These are phyloP conservation scores for Diaperis boleti DNA, from an alignment of 2,888 invertebrate genomes.

Conservation along the genomic window DNA sequence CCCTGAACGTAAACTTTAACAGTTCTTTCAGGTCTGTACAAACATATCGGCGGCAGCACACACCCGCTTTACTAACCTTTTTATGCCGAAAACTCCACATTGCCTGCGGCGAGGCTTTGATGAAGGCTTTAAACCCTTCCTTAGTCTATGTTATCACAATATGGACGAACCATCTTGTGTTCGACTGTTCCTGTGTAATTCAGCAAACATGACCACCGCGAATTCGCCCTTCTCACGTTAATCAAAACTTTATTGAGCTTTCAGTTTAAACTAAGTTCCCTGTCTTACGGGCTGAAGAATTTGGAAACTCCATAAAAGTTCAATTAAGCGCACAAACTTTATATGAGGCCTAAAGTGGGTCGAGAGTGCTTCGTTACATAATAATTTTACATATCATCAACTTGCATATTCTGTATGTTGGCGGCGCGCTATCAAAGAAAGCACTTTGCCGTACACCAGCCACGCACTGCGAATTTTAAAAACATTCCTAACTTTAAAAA, in stretches of 20 bases:
- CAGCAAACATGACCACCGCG: conserved; percentile 23
- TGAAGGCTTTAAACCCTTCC: conserved; percentile 25
- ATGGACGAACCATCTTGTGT: conserved; percentile 27
- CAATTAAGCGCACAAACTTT: conserved; percentile 33
- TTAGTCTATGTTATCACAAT: conserved; percentile 27
- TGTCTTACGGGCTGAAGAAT: conserved; percentile 9
- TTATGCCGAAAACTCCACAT: conserved; percentile 32
- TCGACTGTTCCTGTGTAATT: conserved; percentile 32
- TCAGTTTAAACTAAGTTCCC: conserved; percentile 10
- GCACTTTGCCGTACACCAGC: conserved; percentile 25
- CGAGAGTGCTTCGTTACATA: conserved; percentile 39
- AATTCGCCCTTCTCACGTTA: neutral
- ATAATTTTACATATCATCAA: conserved; percentile 42
- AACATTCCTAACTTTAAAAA: conserved; percentile 28
- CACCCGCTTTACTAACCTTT: conserved; percentile 32
- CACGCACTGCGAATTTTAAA: conserved; percentile 40
- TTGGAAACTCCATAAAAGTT: conserved; percentile 35
- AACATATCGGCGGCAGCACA: conserved; percentile 43
- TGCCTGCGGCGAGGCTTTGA: conserved; percentile 34
- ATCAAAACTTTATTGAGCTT: conserved; percentile 8
- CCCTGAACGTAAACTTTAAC: conserved; percentile 46
- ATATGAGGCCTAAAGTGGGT: conserved; percentile 31
- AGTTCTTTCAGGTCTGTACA: conserved; percentile 47
- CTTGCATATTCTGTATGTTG: conserved; percentile 18
- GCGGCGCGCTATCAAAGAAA: conserved; percentile 28